phyloP scores from a whole-genome alignment of 1,140 invertebrate genomes.

The Drosophila nigrodunni region DNA sequence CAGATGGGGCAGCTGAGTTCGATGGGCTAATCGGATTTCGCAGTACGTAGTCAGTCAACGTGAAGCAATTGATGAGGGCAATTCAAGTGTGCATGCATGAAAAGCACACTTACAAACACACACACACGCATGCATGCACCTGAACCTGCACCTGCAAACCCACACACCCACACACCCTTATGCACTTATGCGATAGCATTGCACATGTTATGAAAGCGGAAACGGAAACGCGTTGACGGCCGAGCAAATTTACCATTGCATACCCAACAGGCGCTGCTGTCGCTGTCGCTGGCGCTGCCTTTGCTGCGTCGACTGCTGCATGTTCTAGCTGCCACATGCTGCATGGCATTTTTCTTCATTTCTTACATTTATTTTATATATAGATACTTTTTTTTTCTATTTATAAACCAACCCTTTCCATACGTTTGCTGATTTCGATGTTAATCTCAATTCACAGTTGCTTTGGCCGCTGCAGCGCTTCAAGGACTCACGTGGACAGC shows the following conservation, averaged over 20 bases:
- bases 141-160: constrained; percentile 2
- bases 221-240: constrained; percentile 55
- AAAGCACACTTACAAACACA: constrained; percentile 33
- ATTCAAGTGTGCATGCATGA: constrained; percentile 73
- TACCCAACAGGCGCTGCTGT: constrained; percentile 34
- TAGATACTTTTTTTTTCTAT: background rate
- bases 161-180: background rate
- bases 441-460: constrained; percentile 84
- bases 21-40: constrained; percentile 73
- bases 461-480: constrained; percentile 90
- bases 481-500: constrained; percentile 87
- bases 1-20: constrained; percentile 40
- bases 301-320: background rate
- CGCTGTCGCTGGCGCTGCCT: constrained; percentile 10
- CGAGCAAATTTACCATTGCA: constrained; percentile 55
- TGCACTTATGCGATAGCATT: constrained; percentile 20
- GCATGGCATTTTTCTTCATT: background rate
- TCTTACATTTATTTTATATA: background rate
- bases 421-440: constrained; percentile 13
- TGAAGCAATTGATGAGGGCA: constrained; percentile 76
- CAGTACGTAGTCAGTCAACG: constrained; percentile 71
- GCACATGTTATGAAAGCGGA: constrained; percentile 55
- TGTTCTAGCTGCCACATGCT: constrained; percentile 23
- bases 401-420: constrained; percentile 32
- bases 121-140: background rate